These are phyloP conservation scores for Brachystomella parvula DNA, from an alignment of 1,140 invertebrate species.

Conservation along the genomic window DNA sequence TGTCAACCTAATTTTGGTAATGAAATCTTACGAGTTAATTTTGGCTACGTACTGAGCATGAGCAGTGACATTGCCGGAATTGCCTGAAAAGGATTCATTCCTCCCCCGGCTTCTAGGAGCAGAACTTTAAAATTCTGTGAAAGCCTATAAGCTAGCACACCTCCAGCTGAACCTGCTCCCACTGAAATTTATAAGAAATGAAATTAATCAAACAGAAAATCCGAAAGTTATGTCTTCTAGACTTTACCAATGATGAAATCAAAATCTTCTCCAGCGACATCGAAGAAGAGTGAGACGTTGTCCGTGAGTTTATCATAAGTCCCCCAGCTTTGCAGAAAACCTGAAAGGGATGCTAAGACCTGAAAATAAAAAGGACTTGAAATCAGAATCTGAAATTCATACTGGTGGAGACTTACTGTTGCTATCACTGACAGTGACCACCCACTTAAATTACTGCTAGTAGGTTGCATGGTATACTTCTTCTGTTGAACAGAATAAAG, in stretches of 20 bases:
- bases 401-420: not conserved
- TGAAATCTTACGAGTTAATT: too few species aligned
- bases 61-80: conserved; percentile 25
- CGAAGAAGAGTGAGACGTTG: conserved; percentile 15
- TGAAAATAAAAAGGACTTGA: not conserved
- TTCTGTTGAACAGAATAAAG: too few species aligned
- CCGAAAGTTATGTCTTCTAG: not conserved
- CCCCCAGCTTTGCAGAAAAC: conserved; percentile 18
- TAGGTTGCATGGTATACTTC: too few species aligned
- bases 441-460: not conserved
- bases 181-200: conserved; percentile 8
- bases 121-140: conserved; percentile 43
- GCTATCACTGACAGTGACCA: conserved; percentile 9
- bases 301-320: conserved; percentile 18
- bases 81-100: conserved; percentile 29
- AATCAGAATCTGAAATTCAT: not conserved
- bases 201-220: not conserved
- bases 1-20: too few species aligned
- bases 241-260: conserved; percentile 22
- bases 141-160: conserved; percentile 44
- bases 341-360: conserved; percentile 15
- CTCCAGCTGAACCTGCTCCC: conserved; percentile 42
- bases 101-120: conserved; percentile 48
- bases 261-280: conserved; percentile 21
- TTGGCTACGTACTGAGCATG: conserved; percentile 21